A percentile compares a stretch with the other conserved stretches of the same genome.
Conservation (phyloP, 2,888 invertebrate species). For the Pomacea canaliculata region DNA sequence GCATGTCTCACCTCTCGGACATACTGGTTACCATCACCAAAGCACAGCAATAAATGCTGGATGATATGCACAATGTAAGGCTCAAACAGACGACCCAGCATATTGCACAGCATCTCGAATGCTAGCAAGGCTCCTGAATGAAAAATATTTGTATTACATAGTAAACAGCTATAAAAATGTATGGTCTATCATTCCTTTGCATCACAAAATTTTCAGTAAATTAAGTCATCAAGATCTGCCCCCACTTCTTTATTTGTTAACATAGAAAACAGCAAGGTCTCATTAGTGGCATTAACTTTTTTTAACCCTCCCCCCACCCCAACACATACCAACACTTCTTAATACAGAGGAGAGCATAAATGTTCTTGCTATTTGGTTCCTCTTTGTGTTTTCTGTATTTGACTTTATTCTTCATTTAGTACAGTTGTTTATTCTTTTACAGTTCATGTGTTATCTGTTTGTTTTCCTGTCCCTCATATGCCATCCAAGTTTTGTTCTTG, state of each 20-base stretch:
- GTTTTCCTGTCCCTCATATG: too few relatives aligned
- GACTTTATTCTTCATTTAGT: too few relatives aligned
- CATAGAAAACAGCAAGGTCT: neutral
- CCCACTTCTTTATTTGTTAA: neutral
- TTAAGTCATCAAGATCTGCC: neutral
- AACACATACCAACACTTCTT: too few relatives aligned
- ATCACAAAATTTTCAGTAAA: neutral
- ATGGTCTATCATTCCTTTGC: neutral
- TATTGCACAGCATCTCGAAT: constrained; percentile 95
- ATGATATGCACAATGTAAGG: constrained; percentile 98
- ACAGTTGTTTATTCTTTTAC: too few relatives aligned
- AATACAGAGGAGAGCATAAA: too few relatives aligned
- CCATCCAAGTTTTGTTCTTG: too few relatives aligned
- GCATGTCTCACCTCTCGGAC: constrained; percentile 79
- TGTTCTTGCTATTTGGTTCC: too few relatives aligned
- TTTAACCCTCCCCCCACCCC: too few relatives aligned
- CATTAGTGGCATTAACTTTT: too few relatives aligned
- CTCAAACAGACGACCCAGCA: constrained; percentile 96
- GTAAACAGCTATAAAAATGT: neutral
- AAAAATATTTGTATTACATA: constrained; percentile 4
- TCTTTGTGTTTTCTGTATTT: too few relatives aligned
- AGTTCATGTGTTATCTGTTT: too few relatives aligned
- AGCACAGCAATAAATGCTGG: constrained; percentile 92
- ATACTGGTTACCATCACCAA: constrained; percentile 93
- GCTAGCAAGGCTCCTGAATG: constrained; percentile 89